Evolutionary conservation across 2,113 vertebrate species (phyloP).

Genomic region (Trochalopteron elliotii): DNA sequence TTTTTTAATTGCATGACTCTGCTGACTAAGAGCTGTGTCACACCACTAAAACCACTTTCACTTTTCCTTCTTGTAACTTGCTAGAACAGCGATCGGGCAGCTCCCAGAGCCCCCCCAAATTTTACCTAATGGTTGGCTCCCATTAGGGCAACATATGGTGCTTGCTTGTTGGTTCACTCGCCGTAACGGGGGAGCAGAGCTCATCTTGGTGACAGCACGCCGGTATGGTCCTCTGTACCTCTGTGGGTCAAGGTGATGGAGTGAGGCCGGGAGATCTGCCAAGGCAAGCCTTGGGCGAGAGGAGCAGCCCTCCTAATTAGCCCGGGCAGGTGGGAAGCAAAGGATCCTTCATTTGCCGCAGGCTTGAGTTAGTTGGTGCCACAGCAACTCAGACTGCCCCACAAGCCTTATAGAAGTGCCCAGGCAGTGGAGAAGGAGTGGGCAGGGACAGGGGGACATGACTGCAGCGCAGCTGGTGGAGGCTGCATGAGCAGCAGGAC

Average conservation of each 20-base stretch:
- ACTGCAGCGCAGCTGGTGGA: not conserved
- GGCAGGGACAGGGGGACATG: not conserved
- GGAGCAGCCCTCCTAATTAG: not conserved
- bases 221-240: not conserved
- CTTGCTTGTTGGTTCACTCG: not conserved
- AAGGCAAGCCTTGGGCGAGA: not conserved
- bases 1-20: conserved; percentile 30
- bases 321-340: not conserved
- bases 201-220: not conserved
- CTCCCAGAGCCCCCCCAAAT: not conserved
- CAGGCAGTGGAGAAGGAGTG: not conserved
- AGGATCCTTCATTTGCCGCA: not conserved
- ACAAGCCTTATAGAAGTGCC: not conserved
- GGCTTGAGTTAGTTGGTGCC: not conserved
- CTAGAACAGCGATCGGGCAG: not conserved
- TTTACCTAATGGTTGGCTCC: not conserved
- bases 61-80: conserved; percentile 18
- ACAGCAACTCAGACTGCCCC: not conserved
- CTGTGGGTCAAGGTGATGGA: not conserved
- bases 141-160: not conserved
- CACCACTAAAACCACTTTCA: conserved; percentile 20
- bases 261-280: not conserved
- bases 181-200: not conserved
- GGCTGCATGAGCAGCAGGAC: not conserved
- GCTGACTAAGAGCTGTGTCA: conserved; percentile 19